Conservation (phyloP, 2,113 vertebrate species). For the Damaliscus lunatus region DNA sequence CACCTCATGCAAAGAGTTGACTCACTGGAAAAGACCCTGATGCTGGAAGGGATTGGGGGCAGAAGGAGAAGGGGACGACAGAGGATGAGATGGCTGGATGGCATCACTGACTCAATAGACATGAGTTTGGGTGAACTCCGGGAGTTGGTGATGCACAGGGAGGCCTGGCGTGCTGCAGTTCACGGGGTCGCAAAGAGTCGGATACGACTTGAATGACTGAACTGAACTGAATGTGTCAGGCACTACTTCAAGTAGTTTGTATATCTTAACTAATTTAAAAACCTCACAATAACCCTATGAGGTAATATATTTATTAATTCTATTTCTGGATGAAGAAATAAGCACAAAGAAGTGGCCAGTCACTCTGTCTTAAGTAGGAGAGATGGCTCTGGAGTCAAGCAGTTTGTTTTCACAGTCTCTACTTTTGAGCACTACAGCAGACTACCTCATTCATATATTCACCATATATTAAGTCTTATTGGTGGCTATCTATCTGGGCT, state of each 20-base stretch:
- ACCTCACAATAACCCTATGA: background rate
- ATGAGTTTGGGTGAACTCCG: background rate
- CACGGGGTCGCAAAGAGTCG: accelerated
- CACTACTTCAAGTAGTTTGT: background rate
- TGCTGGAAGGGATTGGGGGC: background rate
- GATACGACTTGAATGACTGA: background rate
- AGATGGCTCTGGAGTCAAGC: background rate
- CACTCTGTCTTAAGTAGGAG: background rate
- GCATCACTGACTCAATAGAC: background rate
- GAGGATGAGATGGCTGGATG: background rate
- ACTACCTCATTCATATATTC: background rate
- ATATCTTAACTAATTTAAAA: background rate
- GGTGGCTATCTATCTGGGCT: background rate
- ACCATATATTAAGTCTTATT: background rate
- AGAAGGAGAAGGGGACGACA: background rate
- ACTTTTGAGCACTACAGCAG: background rate
- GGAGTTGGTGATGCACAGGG: background rate
- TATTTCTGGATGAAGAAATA: slow-evolving; percentile 3
- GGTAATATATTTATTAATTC: background rate
- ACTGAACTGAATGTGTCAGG: background rate
- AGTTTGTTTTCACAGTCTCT: background rate
- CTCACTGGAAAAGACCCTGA: background rate
- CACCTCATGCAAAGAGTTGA: background rate
- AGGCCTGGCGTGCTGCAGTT: background rate
- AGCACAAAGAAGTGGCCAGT: background rate